Base-by-base conservation (phyloP, 2,888 invertebrate genomes). In the Coleophora flavipennella region DNA sequence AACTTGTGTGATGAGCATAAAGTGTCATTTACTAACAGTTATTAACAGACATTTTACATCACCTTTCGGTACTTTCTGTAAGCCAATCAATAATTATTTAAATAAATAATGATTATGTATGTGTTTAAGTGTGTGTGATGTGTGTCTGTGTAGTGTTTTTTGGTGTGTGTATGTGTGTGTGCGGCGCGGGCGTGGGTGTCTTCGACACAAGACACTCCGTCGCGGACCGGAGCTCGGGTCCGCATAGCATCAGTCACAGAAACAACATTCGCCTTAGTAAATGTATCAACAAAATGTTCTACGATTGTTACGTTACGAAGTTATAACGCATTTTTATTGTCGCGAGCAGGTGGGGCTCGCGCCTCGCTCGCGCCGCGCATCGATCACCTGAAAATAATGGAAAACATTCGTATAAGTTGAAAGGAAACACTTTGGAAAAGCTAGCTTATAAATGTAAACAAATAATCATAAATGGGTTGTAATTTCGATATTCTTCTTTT, bases 251-350 rank as follows among this genome's bases (percentile, higher is more conserved):
- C 66, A 69, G 70, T 71, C 81, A 77, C 78, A 71, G 68, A 65
- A 72, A 76, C 68, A 74, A 70, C 72, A 62, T 68, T 71, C 72
- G 79, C 74, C 75, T 75, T 70, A 74, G 71, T 79, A 78, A 67
- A 77, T 70, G 73, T 77, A 75, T 70, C 76, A 83, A 81, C 81
- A 76, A 72, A 83, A 78, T 79, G 81, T 81, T 73, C 79, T 77
- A 79, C 78, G 58, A 61, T 68, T 62, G 58, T 61, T 58, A 57
- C 57, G 59, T 62, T 58, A 62, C 57, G 57, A 53, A 57, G 60
- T 58, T 53, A 53, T 59, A 59, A 62, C 62, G 63, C 35, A 6
- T 6, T 20, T 20, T 20, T 20, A 20, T 20, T 20, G 20, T 20
- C 42, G 58, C 50, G 49, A 52, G 53, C 57, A 62, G 67, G 58